Evolutionary conservation across 2,888 invertebrate species (phyloP).

Genomic region (Heliconius aoede): DNA sequence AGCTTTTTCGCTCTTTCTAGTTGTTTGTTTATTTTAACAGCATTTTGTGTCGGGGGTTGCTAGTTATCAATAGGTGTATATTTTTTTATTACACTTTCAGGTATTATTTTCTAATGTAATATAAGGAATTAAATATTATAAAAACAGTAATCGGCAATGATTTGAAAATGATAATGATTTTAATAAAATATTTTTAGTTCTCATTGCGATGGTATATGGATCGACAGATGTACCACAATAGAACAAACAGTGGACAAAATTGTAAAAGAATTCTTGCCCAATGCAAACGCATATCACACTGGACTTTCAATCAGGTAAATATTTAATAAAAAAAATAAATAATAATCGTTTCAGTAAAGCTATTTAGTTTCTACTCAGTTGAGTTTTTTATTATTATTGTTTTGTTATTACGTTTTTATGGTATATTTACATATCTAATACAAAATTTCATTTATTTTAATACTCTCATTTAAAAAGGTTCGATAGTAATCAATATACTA

Average conservation of each 20-base stretch:
- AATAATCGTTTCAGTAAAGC: too few relatives aligned
- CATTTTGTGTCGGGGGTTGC: too few relatives aligned
- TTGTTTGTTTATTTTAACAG: too few relatives aligned
- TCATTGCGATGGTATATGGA: conserved; percentile 69
- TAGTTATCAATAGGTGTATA: too few relatives aligned
- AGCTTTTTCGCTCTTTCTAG: too few relatives aligned
- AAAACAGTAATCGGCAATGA: too few relatives aligned
- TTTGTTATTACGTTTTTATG: too few relatives aligned
- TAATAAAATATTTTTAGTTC: conserved; percentile 54
- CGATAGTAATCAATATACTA: neutral
- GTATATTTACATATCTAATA: neutral
- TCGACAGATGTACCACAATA: conserved; percentile 60
- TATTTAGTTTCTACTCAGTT: neutral
- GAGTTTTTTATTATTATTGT: neutral
- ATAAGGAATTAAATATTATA: too few relatives aligned
- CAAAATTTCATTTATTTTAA: neutral
- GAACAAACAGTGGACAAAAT: conserved; percentile 59
- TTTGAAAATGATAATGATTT: too few relatives aligned
- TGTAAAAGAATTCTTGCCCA: conserved; percentile 58
- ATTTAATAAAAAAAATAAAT: neutral
- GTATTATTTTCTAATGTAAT: too few relatives aligned
- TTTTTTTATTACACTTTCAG: too few relatives aligned
- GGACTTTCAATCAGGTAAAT: conserved; percentile 45
- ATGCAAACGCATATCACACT: conserved; percentile 44
- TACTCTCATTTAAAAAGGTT: neutral